Percentiles rank a stretch among this genome's conserved stretches.
Conservation (phyloP, 2,888 invertebrate genomes). For the Diloba caeruleocephala region DNA sequence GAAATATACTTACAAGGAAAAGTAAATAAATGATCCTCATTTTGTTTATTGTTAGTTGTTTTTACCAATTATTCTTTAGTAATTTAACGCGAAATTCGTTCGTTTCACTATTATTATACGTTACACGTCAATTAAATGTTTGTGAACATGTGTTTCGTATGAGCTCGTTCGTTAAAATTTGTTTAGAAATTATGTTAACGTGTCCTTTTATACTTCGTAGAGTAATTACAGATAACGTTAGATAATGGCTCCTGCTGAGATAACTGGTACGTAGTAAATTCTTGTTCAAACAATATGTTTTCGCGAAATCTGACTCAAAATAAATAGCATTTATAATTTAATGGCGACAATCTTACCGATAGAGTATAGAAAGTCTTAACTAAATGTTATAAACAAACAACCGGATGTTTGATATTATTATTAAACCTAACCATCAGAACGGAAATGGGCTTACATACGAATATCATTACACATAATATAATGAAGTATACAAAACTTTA, state of each 20-base stretch:
- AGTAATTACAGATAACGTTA: slow-evolving; percentile 84
- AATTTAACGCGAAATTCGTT: slow-evolving; percentile 81
- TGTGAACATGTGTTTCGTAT: slow-evolving; percentile 72
- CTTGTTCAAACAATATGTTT: slow-evolving; percentile 83
- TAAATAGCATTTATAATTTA: slow-evolving; percentile 62
- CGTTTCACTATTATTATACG: too few relatives aligned
- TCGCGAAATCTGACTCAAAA: slow-evolving; percentile 83
- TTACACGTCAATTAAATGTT: slow-evolving; percentile 62
- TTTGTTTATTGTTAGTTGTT: slow-evolving; percentile 57
- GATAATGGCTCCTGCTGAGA: slow-evolving; percentile 81
- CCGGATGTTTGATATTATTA: slow-evolving; percentile 74
- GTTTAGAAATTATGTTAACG: slow-evolving; percentile 59
- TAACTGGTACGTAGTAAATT: slow-evolving; percentile 70
- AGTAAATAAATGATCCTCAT: slow-evolving; percentile 81
- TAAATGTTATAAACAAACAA: slow-evolving; percentile 61
- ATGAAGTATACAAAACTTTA: not conserved
- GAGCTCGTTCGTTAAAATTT: slow-evolving; percentile 83
- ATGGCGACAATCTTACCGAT: slow-evolving; percentile 61
- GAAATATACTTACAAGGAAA: slow-evolving; percentile 76
- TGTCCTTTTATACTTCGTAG: slow-evolving; percentile 79
- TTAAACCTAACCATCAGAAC: slow-evolving; percentile 54
- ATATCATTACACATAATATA: slow-evolving; percentile 9
- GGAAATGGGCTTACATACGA: slow-evolving; percentile 68
- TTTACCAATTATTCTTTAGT: slow-evolving; percentile 43
- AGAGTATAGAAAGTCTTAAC: slow-evolving; percentile 61